phyloP scores from a whole-genome alignment of 2,797 vertebrate species.

The Muscicapa comitata region DNA sequence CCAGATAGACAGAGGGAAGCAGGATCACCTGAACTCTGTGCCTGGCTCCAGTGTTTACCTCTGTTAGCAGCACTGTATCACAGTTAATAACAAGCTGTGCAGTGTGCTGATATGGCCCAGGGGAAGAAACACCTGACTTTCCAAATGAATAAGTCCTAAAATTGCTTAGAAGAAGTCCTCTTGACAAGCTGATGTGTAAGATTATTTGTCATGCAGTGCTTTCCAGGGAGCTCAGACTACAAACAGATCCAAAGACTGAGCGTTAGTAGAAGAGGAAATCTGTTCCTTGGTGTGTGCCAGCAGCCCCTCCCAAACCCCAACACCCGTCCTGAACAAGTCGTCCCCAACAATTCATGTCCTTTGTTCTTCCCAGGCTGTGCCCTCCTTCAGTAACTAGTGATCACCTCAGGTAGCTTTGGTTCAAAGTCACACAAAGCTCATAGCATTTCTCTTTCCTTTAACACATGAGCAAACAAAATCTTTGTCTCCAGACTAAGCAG shows the following conservation, averaged over 20 bases:
- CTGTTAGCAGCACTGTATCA: neutral
- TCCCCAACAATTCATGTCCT: neutral
- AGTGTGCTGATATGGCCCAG: neutral
- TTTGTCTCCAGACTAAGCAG: neutral
- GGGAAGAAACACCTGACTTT: neutral
- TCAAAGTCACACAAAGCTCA: neutral
- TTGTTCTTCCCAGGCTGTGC: neutral
- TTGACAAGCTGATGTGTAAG: neutral
- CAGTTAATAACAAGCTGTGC: neutral
- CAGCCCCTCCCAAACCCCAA: neutral
- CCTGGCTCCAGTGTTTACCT: fast-evolving
- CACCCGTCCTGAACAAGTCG: fast-evolving
- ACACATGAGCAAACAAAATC: neutral
- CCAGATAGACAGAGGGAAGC: neutral
- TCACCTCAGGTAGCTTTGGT: neutral
- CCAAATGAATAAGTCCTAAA: slow-evolving; percentile 14
- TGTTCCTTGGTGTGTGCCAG: neutral
- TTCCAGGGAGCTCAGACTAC: neutral
- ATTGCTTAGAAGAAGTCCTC: neutral
- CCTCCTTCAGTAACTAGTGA: neutral
- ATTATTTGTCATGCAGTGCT: neutral
- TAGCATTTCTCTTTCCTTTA: neutral
- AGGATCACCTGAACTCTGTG: neutral
- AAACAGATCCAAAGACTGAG: neutral
- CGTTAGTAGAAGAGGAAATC: neutral